Percentiles rank a stretch among this genome's conserved stretches.
Conservation (phyloP, 2,888 invertebrate genomes). For the Smittia sp. region DNA sequence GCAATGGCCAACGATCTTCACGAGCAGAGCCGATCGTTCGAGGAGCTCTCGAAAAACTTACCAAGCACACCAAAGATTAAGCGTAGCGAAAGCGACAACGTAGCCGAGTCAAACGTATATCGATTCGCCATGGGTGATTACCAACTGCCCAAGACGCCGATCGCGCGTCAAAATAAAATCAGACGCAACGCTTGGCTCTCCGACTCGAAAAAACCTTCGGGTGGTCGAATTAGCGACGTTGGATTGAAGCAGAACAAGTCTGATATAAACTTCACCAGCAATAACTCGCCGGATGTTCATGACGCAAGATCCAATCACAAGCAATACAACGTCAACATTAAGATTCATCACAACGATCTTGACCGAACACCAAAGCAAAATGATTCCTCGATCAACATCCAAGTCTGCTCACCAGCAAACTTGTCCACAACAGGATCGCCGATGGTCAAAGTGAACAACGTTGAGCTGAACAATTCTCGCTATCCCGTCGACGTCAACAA, state of each 20-base stretch:
- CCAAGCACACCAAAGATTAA: neutral
- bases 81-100: neutral
- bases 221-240: neutral
- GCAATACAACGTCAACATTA: conserved; percentile 43
- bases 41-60: neutral
- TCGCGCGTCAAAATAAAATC: conserved; percentile 58
- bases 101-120: conserved; percentile 45
- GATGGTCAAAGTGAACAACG: conserved; percentile 21
- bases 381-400: conserved; percentile 20
- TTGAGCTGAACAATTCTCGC: conserved; percentile 36
- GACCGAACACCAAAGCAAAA: conserved; percentile 4
- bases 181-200: conserved; percentile 59
- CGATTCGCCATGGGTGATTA: conserved; percentile 57
- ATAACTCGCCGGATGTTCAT: neutral
- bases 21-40: conserved; percentile 30
- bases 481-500: conserved; percentile 26
- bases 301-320: conserved; percentile 3
- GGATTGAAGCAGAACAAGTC: neutral
- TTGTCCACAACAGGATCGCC: neutral
- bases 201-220: conserved; percentile 44
- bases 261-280: conserved; percentile 4
- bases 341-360: conserved; percentile 43
- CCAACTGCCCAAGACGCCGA: conserved; percentile 57
- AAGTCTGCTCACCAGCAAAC: neutral
- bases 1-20: neutral